phyloP scores from a whole-genome alignment of 2,888 invertebrate genomes.

The Lagria hirta region DNA sequence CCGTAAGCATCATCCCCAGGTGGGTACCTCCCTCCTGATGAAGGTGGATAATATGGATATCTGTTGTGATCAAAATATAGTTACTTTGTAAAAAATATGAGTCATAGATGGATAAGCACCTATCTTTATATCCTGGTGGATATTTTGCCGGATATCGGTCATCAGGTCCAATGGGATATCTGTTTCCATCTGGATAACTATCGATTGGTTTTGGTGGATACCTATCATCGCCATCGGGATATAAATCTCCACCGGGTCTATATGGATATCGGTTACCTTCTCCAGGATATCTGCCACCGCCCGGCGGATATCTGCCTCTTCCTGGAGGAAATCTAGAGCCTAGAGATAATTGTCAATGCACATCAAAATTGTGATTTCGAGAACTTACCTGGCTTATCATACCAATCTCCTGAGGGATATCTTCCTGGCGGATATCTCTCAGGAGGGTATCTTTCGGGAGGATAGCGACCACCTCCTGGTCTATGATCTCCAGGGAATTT shows the following conservation, averaged over 20 bases:
- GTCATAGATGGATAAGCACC: no score
- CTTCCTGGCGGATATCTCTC: constrained; percentile 31
- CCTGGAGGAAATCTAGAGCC: constrained; percentile 50
- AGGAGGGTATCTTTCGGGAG: constrained; percentile 31
- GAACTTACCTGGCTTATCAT: constrained; percentile 32
- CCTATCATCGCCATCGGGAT: constrained; percentile 26
- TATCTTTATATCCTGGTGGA: constrained; percentile 19
- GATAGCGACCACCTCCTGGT: constrained; percentile 32
- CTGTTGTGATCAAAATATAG: constrained; percentile 26
- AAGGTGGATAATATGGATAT: constrained; percentile 36
- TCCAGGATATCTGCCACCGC: constrained; percentile 35
- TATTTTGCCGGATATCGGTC: constrained; percentile 34
- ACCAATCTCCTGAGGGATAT: constrained; percentile 34
- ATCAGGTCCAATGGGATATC: constrained; percentile 51
- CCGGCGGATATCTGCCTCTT: constrained; percentile 48
- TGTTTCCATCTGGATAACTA: constrained; percentile 49
- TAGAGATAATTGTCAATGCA: no score
- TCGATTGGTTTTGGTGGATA: constrained; percentile 32
- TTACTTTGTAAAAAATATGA: no score
- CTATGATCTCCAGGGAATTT: constrained; percentile 7
- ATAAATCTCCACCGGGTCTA: constrained; percentile 33
- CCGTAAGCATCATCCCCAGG: no score
- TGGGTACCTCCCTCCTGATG: constrained; percentile 25
- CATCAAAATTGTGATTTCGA: no score
- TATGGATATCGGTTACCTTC: constrained; percentile 34